Percentiles rank a stretch among this genome's conserved stretches.
phyloP scores from a whole-genome alignment of 2,797 vertebrate genomes.

The Chelon labrosus region DNA sequence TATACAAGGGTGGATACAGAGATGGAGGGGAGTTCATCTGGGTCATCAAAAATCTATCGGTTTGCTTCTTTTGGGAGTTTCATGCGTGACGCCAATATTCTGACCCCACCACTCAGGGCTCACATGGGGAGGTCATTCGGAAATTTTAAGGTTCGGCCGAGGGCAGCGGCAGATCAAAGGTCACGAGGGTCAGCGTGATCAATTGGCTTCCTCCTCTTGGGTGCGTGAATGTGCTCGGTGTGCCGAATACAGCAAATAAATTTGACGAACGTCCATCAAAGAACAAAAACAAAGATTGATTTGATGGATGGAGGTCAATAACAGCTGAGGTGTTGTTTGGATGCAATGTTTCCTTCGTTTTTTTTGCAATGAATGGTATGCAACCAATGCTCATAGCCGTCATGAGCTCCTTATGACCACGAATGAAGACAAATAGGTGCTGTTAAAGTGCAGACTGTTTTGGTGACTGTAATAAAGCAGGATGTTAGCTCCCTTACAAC shows the following conservation, averaged over 20 bases:
- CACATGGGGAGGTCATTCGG: background rate
- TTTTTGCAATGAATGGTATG: too few relatives aligned
- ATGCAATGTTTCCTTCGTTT: background rate
- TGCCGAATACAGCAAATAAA: background rate
- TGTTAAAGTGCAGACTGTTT: background rate
- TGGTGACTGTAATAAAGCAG: background rate
- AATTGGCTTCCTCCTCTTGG: background rate
- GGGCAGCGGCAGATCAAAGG: slow-evolving; percentile 10
- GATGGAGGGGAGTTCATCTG: background rate
- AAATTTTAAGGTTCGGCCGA: background rate
- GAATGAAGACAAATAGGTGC: background rate
- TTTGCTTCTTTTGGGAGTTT: background rate
- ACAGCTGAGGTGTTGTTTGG: background rate
- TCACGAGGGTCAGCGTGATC: background rate
- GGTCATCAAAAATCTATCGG: background rate
- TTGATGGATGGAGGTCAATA: background rate
- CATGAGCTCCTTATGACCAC: background rate
- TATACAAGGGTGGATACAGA: background rate
- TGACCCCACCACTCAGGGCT: background rate
- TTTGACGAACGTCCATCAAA: too few relatives aligned
- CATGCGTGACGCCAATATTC: background rate
- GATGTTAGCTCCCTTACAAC: background rate
- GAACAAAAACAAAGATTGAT: too few relatives aligned
- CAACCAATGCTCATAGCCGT: too few relatives aligned
- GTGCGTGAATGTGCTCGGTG: background rate